These are phyloP conservation scores for Enteromius mattozi DNA, from an alignment of 2,797 vertebrate genomes.

Conservation along the genomic window DNA sequence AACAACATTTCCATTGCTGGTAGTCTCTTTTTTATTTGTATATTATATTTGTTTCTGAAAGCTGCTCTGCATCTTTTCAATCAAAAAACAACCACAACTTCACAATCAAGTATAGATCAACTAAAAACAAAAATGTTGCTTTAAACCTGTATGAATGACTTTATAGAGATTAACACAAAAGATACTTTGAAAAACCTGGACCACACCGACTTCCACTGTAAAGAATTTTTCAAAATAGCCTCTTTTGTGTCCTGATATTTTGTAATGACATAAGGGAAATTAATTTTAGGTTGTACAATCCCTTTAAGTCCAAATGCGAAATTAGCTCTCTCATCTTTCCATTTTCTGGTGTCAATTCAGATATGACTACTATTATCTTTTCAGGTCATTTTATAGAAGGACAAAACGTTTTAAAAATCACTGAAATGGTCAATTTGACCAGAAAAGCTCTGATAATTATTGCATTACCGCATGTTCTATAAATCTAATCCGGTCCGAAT, in stretches of 20 bases:
- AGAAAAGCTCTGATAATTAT: conserved; percentile 1
- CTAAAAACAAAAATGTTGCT: background rate
- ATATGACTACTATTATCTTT: background rate
- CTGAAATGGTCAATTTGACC: background rate
- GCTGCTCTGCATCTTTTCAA: background rate
- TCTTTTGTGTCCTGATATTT: background rate
- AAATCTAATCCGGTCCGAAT: background rate
- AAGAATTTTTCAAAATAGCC: background rate
- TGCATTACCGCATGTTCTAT: background rate
- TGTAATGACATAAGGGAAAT: background rate
- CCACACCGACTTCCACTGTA: background rate
- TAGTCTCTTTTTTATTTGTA: background rate
- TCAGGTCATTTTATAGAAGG: background rate
- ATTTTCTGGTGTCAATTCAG: background rate
- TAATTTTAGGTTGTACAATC: background rate
- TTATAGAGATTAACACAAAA: background rate
- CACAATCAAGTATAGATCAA: background rate
- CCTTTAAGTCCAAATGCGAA: background rate
- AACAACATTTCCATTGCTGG: background rate
- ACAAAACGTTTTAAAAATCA: background rate
- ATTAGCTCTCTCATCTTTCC: background rate
- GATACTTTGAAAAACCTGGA: background rate
- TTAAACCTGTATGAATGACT: no score
- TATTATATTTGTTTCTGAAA: background rate
- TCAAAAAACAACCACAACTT: background rate